phyloP scores from a whole-genome alignment of 2,888 invertebrate species.

The Schizotus pectinicornis region DNA sequence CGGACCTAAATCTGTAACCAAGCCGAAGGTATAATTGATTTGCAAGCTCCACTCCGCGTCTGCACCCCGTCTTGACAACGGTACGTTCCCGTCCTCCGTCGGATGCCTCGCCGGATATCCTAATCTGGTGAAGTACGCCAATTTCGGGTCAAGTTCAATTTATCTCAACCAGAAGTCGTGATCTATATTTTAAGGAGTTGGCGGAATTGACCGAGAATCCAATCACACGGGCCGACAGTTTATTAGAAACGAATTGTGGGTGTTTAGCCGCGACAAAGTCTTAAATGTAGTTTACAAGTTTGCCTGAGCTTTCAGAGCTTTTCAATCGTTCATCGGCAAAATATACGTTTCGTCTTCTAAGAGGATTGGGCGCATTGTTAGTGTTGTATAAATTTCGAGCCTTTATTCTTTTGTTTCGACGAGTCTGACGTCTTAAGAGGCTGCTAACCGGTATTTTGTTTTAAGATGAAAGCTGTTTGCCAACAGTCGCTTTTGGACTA shows the following conservation, averaged over 20 bases:
- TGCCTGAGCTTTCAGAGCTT: constrained; percentile 8
- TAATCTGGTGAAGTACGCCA: constrained; percentile 11
- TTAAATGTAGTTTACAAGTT: constrained; percentile 14
- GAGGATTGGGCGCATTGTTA: constrained; percentile 9
- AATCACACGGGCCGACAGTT: too few relatives aligned
- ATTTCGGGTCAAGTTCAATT: constrained; percentile 17
- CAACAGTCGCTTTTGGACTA: too few relatives aligned
- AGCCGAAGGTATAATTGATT: constrained; percentile 16
- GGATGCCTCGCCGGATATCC: constrained; percentile 6
- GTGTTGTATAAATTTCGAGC: constrained; percentile 11
- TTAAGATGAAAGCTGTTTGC: too few relatives aligned
- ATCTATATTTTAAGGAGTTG: constrained; percentile 1
- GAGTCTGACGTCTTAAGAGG: neutral
- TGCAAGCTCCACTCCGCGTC: constrained; percentile 14
- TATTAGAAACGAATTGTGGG: too few relatives aligned
- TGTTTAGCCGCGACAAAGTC: neutral
- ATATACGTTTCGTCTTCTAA: constrained; percentile 1
- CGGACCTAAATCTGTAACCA: neutral
- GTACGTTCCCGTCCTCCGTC: constrained; percentile 3
- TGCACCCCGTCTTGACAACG: constrained; percentile 11
- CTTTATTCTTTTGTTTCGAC: neutral
- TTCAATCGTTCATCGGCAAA: constrained; percentile 2
- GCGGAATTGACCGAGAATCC: too few relatives aligned
- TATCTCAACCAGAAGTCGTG: constrained; percentile 3
- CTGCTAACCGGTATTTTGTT: neutral